Base-by-base conservation (phyloP, 2,888 invertebrate genomes). In the Smittia aterrima region DNA sequence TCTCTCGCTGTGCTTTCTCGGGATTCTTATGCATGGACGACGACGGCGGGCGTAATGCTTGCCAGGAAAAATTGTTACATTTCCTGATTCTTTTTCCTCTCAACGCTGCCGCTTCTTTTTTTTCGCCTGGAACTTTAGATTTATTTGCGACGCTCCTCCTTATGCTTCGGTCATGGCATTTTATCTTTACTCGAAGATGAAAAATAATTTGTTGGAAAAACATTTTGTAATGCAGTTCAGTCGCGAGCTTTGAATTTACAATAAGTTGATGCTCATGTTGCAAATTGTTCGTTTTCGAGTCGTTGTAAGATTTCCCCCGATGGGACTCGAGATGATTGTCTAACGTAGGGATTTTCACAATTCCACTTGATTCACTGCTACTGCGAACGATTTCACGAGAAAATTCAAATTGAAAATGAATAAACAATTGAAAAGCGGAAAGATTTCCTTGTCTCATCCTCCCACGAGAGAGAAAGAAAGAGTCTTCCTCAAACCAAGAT, bases 11-110 rank as follows among this genome's bases (percentile, higher is more conserved):
- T 18, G 24, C 47, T 38, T 64, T 16, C 38, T 66, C 66, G 68
- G 18, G 67, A 54, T 25, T n/a, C 54, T 54, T 54, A 25, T 54
- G 16, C 54, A 71, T 71, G 70, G 54, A 53, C 54, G 53, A 27
- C 70, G 58, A 58, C 70, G 20, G 53, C 27, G 47, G 47, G 20
- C 16, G 27, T 20, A 47, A 18, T 53, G 70, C 22, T 58, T 53
- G 47, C 25, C 70, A 47, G 47, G 68, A 71, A 71, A 71, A 71
- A 54, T 71, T 71, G 70, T 54, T 71, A 71, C 70, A 71, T 71
- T 71, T 71, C 68, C 68, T 18, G 27, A 27, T 38, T 66, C 11
- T 68, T 68, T 47, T 71, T 24, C 22, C 68, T 47, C 47, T 16
- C 64, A 64, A 25, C 24, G 1, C 25, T 40, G 38, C 18, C 47